Conservation (phyloP, 2,113 vertebrate genomes). For the Isurus oxyrinchus region DNA sequence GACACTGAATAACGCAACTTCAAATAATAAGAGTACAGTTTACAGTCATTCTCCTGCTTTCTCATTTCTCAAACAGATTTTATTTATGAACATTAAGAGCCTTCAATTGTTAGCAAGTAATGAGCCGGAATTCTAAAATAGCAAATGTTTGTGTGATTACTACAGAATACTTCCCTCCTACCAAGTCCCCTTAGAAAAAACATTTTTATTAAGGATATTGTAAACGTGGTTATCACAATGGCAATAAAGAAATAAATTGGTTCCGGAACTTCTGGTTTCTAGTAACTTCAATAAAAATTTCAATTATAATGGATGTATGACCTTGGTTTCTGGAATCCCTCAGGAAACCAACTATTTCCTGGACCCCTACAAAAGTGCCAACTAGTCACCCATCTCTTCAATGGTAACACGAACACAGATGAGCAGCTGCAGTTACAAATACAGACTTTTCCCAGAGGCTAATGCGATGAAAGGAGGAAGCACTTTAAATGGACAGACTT, state of each 20-base stretch:
- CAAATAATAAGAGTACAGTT: not conserved
- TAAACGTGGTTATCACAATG: not conserved
- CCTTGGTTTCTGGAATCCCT: constrained; percentile 22
- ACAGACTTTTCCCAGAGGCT: constrained; percentile 29
- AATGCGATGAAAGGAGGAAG: constrained; percentile 32
- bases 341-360: constrained; percentile 16
- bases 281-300: not conserved
- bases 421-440: constrained; percentile 18
- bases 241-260: not conserved
- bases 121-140: not conserved
- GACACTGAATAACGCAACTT: not conserved
- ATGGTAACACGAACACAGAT: constrained; percentile 22
- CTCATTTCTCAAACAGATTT: not conserved
- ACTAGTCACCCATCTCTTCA: constrained; percentile 12
- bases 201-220: not conserved
- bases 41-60: not conserved
- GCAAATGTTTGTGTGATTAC: not conserved
- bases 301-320: not conserved
- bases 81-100: not conserved
- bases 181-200: not conserved
- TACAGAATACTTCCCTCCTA: not conserved
- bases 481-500: constrained; percentile 15
- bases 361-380: not conserved
- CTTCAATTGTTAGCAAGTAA: not conserved
- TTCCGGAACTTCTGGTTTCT: not conserved